These are phyloP conservation scores for Malurus elegans DNA, from an alignment of 2,113 vertebrate genomes.

Conservation along the genomic window DNA sequence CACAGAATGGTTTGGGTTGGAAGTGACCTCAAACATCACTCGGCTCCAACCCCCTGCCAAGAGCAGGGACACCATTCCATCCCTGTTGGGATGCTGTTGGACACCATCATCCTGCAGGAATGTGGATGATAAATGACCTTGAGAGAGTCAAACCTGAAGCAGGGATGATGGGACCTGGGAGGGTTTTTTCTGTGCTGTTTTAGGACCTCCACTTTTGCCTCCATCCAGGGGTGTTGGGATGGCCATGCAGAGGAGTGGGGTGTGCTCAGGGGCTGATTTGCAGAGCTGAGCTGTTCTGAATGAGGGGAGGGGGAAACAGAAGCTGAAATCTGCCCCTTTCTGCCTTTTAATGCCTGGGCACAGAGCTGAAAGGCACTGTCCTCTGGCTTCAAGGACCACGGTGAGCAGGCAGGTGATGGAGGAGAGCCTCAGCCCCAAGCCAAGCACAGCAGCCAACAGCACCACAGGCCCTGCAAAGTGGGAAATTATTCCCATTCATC, in stretches of 20 bases:
- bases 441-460: not conserved
- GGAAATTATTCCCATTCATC: not conserved
- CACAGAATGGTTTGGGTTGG: not conserved
- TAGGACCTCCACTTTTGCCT: not conserved
- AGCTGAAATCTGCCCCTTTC: not conserved
- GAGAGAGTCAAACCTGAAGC: rapidly evolving
- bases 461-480: not conserved
- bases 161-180: not conserved
- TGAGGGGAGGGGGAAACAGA: not conserved
- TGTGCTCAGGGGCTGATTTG: not conserved
- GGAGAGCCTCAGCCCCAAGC: not conserved
- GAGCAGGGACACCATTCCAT: not conserved
- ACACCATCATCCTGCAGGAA: not conserved
- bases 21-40: not conserved
- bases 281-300: not conserved
- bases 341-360: not conserved
- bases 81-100: no score
- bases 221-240: not conserved
- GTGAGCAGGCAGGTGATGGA: rapidly evolving
- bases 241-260: not conserved
- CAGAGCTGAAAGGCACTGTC: not conserved
- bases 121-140: rapidly evolving
- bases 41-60: rapidly evolving
- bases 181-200: not conserved
- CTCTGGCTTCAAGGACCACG: not conserved